Conservation (phyloP, 2,888 invertebrate species). For the Anaspis maculata region DNA sequence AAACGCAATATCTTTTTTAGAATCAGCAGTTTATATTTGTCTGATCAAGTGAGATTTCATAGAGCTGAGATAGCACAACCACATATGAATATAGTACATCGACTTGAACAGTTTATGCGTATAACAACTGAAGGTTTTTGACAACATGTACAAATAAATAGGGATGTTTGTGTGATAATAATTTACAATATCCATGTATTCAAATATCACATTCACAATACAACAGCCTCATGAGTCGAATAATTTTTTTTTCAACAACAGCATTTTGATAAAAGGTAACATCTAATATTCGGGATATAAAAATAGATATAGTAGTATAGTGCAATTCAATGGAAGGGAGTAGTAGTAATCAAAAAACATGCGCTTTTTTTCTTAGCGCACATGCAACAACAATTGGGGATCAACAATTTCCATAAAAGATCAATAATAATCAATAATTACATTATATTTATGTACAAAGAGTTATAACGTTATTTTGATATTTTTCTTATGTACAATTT, state of each 20-base stretch:
- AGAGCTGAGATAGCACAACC: constrained; percentile 33
- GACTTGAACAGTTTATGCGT: constrained; percentile 35
- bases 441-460: constrained; percentile 24
- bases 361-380: constrained; percentile 18
- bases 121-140: constrained; percentile 30
- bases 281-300: constrained; percentile 37
- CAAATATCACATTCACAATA: constrained; percentile 45
- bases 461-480: constrained; percentile 27
- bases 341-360: constrained; percentile 16
- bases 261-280: constrained; percentile 29
- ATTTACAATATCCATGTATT: constrained; percentile 40
- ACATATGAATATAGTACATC: constrained; percentile 36
- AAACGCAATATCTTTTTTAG: constrained; percentile 13
- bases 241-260: constrained; percentile 24
- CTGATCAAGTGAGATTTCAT: constrained; percentile 21
- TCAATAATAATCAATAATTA: constrained; percentile 28
- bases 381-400: constrained; percentile 32
- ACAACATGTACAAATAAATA: constrained; percentile 40
- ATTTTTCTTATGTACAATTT: constrained; percentile 25
- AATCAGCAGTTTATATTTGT: constrained; percentile 34
- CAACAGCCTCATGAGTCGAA: constrained; percentile 40
- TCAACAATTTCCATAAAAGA: constrained; percentile 24
- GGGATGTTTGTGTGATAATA: constrained; percentile 32
- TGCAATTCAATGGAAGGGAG: constrained; percentile 21
- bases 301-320: constrained; percentile 33